Percentiles rank a stretch among this genome's conserved stretches.
These are phyloP conservation scores for Sebastes nivosus DNA, from an alignment of 2,797 vertebrate genomes.

Conservation along the genomic window DNA sequence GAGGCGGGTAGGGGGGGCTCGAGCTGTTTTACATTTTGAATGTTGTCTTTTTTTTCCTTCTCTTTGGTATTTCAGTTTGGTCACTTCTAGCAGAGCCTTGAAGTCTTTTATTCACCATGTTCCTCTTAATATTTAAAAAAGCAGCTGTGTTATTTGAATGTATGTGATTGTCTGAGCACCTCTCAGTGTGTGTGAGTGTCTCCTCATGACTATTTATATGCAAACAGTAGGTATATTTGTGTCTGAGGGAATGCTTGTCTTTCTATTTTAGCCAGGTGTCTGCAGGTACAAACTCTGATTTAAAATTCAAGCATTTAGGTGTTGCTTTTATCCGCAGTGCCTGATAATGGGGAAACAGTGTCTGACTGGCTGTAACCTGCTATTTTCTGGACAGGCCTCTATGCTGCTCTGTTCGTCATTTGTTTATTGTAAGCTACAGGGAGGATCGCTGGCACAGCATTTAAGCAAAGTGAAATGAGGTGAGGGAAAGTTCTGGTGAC, in stretches of 20 bases:
- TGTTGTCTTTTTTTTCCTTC: constrained; percentile 55
- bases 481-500: constrained; percentile 5
- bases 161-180: constrained; percentile 22
- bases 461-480: constrained; percentile 16
- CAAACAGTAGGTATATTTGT: constrained; percentile 13
- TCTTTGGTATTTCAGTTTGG: constrained; percentile 52
- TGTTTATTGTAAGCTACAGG: constrained; percentile 6
- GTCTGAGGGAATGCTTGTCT: background rate
- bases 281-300: background rate
- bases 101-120: constrained; percentile 55
- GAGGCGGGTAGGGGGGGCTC: constrained; percentile 41
- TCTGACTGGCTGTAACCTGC: background rate
- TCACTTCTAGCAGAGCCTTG: constrained; percentile 47
- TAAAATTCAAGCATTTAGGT: constrained; percentile 3
- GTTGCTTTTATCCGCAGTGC: background rate
- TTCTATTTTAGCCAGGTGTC: constrained; percentile 2
- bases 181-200: constrained; percentile 19
- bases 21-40: constrained; percentile 77
- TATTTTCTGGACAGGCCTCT: constrained; percentile 2
- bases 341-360: background rate
- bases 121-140: constrained; percentile 61
- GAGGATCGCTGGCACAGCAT: background rate
- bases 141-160: constrained; percentile 16
- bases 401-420: background rate
- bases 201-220: constrained; percentile 39